A percentile compares a stretch with the other conserved stretches of the same genome.
Evolutionary conservation across 2,113 vertebrate genomes (phyloP).

Genomic region (Passer montanus): DNA sequence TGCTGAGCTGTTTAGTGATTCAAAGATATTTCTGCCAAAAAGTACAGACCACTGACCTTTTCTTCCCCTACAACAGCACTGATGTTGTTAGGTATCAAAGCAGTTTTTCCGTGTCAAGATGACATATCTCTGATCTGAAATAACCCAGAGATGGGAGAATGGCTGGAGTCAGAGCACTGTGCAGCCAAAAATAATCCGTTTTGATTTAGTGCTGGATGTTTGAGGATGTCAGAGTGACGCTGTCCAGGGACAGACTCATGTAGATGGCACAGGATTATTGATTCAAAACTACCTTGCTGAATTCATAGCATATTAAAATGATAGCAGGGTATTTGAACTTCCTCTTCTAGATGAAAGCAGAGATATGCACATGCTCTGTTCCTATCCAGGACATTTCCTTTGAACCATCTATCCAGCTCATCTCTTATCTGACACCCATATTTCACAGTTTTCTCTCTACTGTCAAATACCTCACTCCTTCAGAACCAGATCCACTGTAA

Average conservation of each 20-base stretch:
- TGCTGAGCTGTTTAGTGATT: background rate
- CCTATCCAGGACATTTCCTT: background rate
- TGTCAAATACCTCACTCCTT: accelerated
- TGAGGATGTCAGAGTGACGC: background rate
- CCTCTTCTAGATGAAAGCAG: background rate
- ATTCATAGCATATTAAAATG: background rate
- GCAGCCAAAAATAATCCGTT: background rate
- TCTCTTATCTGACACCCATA: background rate
- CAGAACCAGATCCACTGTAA: background rate
- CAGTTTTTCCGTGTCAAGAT: background rate
- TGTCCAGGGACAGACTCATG: background rate
- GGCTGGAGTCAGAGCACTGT: background rate
- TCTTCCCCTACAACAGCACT: background rate
- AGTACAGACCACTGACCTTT: background rate
- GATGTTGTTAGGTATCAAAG: background rate
- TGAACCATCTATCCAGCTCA: background rate
- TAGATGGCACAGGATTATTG: background rate
- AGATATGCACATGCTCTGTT: background rate
- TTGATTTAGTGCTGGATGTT: background rate
- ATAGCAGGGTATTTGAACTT: background rate
- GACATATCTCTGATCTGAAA: background rate
- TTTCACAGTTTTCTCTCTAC: background rate
- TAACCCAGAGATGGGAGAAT: background rate
- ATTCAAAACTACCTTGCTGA: background rate
- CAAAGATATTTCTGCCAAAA: background rate